Evolutionary conservation across 35 echinoderm and acorn worm genomes (phyloP).

Genomic region (Lytechinus variegatus): DNA sequence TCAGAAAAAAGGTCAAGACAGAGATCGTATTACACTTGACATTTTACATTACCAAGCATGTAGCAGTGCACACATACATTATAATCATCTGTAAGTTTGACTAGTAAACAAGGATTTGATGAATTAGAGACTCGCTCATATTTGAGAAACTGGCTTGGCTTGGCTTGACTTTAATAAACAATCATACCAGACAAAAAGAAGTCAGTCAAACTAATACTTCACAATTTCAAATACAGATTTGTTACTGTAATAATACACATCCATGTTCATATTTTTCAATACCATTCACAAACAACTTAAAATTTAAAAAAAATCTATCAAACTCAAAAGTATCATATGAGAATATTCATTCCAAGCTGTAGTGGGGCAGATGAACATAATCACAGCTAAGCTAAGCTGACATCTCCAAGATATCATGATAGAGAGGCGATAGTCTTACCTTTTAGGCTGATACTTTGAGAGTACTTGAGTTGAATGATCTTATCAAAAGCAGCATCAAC

Average conservation of each 20-base stretch:
- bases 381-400: neutral
- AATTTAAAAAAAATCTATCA: neutral
- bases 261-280: too few species aligned
- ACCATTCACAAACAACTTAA: too few species aligned
- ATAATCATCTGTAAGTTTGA: too few species aligned
- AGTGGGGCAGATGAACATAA: neutral
- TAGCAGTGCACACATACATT: neutral
- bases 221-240: too few species aligned
- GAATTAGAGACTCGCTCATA: too few species aligned
- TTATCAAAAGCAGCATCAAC: conserved; percentile 98
- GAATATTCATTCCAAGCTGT: too few species aligned
- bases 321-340: neutral
- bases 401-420: neutral
- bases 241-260: too few species aligned
- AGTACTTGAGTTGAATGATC: conserved; percentile 96
- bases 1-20: neutral
- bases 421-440: conserved; percentile 48
- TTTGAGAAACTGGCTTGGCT: too few species aligned
- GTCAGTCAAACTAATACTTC: too few species aligned
- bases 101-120: too few species aligned
- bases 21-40: neutral
- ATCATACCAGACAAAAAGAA: too few species aligned
- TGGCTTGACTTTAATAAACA: too few species aligned
- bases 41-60: neutral
- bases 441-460: conserved; percentile 86